Percentiles rank a stretch among this genome's conserved stretches.
Evolutionary conservation across 2,113 vertebrate genomes (phyloP).

Genomic region (Dissostichus mawsoni): DNA sequence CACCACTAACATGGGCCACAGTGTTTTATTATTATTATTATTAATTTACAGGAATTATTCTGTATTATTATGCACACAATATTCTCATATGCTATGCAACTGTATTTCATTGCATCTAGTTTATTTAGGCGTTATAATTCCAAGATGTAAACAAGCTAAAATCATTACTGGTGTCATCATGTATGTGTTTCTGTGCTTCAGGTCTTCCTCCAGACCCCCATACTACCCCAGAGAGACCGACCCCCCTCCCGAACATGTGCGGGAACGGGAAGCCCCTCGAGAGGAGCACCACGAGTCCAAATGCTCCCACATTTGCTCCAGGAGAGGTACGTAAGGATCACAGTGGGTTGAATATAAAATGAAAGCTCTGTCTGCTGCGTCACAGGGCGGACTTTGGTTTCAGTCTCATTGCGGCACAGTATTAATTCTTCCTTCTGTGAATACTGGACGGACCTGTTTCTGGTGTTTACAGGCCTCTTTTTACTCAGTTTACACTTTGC

Average conservation of each 20-base stretch:
- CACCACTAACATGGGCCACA: not conserved
- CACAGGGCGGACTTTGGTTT: conserved; percentile 41
- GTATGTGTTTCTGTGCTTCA: conserved; percentile 26
- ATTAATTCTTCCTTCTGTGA: not conserved
- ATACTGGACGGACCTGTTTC: conserved; percentile 67
- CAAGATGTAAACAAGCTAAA: too few relatives aligned
- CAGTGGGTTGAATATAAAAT: not conserved
- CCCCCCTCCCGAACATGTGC: conserved; percentile 24
- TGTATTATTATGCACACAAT: not conserved
- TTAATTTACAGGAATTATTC: not conserved
- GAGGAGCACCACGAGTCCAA: conserved; percentile 64
- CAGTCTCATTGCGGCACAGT: not conserved
- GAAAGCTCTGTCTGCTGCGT: not conserved
- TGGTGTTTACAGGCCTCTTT: not conserved
- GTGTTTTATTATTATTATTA: not conserved
- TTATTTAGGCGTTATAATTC: not conserved
- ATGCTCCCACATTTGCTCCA: conserved; percentile 81
- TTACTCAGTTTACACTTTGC: not conserved
- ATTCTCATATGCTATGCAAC: not conserved
- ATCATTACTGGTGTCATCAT: not conserved
- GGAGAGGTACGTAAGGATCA: conserved; percentile 74
- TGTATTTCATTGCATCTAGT: not conserved
- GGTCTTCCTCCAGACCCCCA: conserved; percentile 67
- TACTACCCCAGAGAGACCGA: conserved; percentile 54
- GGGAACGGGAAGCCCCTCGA: conserved; percentile 52